These are phyloP conservation scores for Sardina pilchardus DNA, from an alignment of 2,113 vertebrate species.

Conservation along the genomic window DNA sequence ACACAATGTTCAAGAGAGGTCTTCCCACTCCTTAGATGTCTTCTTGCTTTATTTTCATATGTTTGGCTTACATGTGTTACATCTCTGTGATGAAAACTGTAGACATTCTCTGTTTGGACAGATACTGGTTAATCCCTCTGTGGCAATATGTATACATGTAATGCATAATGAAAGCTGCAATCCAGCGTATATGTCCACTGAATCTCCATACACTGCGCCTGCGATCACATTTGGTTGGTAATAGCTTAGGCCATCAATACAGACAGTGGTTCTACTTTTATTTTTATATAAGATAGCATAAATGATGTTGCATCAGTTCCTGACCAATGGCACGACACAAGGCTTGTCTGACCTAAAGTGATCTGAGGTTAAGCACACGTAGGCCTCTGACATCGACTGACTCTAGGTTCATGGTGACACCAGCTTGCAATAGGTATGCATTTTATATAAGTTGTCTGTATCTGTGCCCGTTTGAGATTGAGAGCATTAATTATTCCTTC, in stretches of 20 bases:
- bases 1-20: too few relatives aligned
- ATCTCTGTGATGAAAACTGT: too few relatives aligned
- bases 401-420: neutral
- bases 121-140: too few relatives aligned
- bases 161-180: too few relatives aligned
- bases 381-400: neutral
- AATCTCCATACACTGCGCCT: neutral
- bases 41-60: too few relatives aligned
- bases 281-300: neutral
- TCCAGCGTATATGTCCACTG: neutral
- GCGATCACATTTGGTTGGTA: neutral
- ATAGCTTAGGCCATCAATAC: too few relatives aligned
- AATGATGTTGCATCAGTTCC: neutral
- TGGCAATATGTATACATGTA: too few relatives aligned
- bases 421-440: neutral
- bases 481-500: neutral
- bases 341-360: neutral
- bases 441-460: neutral
- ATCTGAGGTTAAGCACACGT: neutral
- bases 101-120: too few relatives aligned
- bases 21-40: too few relatives aligned
- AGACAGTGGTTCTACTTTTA: neutral
- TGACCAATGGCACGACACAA: neutral
- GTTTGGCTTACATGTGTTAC: too few relatives aligned
- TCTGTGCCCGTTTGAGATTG: neutral